Evolutionary conservation across 2,888 invertebrate genomes (phyloP).

Genomic region (Autographa gamma): DNA sequence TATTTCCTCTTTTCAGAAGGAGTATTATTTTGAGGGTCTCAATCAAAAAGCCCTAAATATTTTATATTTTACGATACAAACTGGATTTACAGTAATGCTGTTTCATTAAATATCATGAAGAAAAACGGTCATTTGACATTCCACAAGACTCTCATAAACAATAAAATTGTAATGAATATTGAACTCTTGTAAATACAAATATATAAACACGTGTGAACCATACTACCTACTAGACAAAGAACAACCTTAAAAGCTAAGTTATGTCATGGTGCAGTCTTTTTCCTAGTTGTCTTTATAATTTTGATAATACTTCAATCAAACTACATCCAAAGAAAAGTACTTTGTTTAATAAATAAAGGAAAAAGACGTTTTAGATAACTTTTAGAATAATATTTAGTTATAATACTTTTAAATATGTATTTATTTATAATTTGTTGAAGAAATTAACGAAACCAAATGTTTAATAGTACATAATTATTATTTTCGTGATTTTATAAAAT

Average conservation of each 20-base stretch:
- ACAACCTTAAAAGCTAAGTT: constrained; percentile 42
- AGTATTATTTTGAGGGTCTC: too few species aligned
- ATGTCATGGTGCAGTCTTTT: constrained; percentile 80
- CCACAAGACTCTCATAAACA: too few species aligned
- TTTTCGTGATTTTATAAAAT: neutral
- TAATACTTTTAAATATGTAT: constrained; percentile 2
- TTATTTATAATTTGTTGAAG: neutral
- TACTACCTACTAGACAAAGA: constrained; percentile 8
- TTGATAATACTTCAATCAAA: constrained; percentile 27
- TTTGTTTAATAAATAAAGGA: constrained; percentile 54
- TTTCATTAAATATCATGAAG: too few species aligned
- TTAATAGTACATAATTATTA: neutral
- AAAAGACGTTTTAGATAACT: constrained; percentile 59
- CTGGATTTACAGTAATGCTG: too few species aligned
- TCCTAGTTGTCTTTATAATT: constrained; percentile 74
- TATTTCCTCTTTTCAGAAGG: too few species aligned
- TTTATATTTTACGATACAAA: too few species aligned
- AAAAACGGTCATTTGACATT: too few species aligned
- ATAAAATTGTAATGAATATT: too few species aligned
- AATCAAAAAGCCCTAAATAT: too few species aligned
- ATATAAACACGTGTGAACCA: constrained; percentile 19
- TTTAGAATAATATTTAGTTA: neutral
- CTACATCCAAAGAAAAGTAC: neutral
- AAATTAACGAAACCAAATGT: neutral
- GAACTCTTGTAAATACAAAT: constrained; percentile 8